These are phyloP conservation scores for Patiria miniata DNA, from an alignment of 35 echinoderm and acorn worm species.

Conservation along the genomic window DNA sequence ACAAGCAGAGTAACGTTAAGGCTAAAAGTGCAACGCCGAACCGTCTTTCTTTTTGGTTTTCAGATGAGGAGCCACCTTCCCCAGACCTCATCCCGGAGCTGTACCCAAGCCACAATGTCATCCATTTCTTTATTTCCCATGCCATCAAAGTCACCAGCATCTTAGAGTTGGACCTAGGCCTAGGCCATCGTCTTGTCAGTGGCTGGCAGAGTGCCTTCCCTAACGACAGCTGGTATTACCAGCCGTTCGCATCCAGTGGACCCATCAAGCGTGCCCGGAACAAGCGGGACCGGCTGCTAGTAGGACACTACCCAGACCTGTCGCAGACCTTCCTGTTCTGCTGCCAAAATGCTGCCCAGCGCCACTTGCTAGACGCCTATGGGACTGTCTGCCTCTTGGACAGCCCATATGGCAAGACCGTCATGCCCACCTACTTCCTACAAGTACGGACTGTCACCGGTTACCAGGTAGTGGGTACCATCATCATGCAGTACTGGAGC, in stretches of 20 bases:
- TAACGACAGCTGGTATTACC: slow-evolving; percentile 26
- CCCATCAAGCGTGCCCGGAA: background rate
- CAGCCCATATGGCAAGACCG: background rate
- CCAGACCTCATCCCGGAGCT: background rate
- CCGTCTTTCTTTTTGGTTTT: background rate
- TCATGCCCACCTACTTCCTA: slow-evolving; percentile 1
- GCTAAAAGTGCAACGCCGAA: no score
- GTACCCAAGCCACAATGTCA: background rate
- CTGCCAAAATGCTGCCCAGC: slow-evolving; percentile 12
- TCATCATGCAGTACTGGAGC: slow-evolving; percentile 24
- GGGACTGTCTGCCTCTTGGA: background rate
- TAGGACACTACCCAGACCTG: background rate
- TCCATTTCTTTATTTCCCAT: background rate
- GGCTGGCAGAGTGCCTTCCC: background rate
- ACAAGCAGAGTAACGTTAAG: no score
- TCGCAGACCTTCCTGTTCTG: slow-evolving; percentile 28
- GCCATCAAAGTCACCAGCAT: background rate
- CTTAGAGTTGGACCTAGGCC: background rate
- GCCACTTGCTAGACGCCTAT: background rate
- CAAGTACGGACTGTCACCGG: background rate
- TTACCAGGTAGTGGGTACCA: background rate
- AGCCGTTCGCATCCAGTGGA: background rate
- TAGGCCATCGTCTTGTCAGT: background rate
- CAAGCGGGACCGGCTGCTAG: background rate
- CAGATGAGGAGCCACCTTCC: background rate